phyloP scores from a whole-genome alignment of 1,140 invertebrate genomes.

The Neuroterus valhalla region DNA sequence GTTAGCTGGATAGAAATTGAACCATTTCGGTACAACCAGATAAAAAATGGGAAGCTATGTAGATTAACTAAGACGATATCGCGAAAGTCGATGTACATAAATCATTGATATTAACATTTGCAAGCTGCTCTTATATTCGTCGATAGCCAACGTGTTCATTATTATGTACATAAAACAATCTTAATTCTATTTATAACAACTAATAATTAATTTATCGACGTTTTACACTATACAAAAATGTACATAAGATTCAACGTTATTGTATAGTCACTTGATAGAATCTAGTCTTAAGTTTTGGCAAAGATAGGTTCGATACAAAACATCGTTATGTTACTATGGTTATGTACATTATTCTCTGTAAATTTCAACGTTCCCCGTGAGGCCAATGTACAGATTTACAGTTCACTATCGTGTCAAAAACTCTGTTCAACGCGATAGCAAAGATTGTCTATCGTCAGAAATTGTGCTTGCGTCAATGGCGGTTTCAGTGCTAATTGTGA shows the following conservation, averaged over 20 bases:
- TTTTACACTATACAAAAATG: conserved; percentile 64
- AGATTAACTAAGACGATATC: background rate
- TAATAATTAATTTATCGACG: conserved; percentile 44
- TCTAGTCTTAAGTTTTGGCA: conserved; percentile 65
- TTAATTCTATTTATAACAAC: conserved; percentile 31
- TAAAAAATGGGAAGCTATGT: conserved; percentile 1
- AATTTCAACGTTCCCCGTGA: conserved; percentile 49
- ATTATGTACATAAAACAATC: conserved; percentile 2
- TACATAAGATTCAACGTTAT: conserved; percentile 63
- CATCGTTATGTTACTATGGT: conserved; percentile 47
- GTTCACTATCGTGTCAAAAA: conserved; percentile 40
- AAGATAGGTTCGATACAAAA: conserved; percentile 64
- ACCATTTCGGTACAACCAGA: background rate
- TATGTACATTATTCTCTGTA: conserved; percentile 55
- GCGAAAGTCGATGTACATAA: conserved; percentile 15
- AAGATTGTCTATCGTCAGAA: conserved; percentile 45
- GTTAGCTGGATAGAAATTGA: background rate
- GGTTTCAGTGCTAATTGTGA: background rate
- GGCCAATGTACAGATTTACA: conserved; percentile 54
- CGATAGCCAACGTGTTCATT: conserved; percentile 16
- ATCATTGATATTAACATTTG: conserved; percentile 31
- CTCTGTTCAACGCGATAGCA: conserved; percentile 40
- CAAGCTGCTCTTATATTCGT: background rate
- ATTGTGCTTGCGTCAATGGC: conserved; percentile 18
- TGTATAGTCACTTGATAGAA: conserved; percentile 57